These are phyloP conservation scores for Neotoxoptera formosana DNA, from an alignment of 1,140 invertebrate genomes.

Conservation along the genomic window DNA sequence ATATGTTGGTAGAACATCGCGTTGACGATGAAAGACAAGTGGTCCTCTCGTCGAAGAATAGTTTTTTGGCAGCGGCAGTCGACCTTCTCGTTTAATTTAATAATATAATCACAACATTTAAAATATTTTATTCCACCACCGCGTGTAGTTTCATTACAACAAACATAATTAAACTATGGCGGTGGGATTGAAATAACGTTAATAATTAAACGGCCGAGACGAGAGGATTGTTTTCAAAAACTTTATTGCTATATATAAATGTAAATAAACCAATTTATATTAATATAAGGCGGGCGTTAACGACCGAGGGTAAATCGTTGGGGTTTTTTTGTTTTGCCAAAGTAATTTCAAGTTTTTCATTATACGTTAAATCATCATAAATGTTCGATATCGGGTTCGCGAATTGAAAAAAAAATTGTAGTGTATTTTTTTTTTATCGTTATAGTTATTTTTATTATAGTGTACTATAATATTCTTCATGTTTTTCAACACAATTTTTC, in stretches of 20 bases:
- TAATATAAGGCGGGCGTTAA: slow-evolving; percentile 27
- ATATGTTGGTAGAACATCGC: neutral
- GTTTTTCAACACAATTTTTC: neutral
- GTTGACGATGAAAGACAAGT: neutral
- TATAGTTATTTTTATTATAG: neutral
- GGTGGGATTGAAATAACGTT: neutral
- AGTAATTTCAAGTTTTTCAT: slow-evolving; percentile 33
- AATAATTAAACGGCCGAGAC: slow-evolving; percentile 28
- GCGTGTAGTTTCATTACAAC: slow-evolving; percentile 4
- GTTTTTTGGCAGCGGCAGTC: neutral
- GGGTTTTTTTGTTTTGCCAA: neutral
- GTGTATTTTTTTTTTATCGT: neutral
- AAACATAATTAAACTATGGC: slow-evolving; percentile 38
- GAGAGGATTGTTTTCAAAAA: slow-evolving; percentile 37
- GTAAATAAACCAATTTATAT: slow-evolving; percentile 47
- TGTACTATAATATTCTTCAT: neutral
- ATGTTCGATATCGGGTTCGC: neutral
- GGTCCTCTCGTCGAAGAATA: neutral
- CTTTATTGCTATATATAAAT: slow-evolving; percentile 12
- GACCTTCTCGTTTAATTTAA: neutral
- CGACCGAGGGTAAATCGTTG: neutral
- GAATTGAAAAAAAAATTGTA: neutral
- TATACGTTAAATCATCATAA: slow-evolving; percentile 25
- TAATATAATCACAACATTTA: slow-evolving; percentile 7
- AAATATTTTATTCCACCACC: neutral